A percentile compares a stretch with the other conserved stretches of the same genome.
phyloP scores from a whole-genome alignment of 2,888 invertebrate species.

The Caenorhabditis sp. region DNA sequence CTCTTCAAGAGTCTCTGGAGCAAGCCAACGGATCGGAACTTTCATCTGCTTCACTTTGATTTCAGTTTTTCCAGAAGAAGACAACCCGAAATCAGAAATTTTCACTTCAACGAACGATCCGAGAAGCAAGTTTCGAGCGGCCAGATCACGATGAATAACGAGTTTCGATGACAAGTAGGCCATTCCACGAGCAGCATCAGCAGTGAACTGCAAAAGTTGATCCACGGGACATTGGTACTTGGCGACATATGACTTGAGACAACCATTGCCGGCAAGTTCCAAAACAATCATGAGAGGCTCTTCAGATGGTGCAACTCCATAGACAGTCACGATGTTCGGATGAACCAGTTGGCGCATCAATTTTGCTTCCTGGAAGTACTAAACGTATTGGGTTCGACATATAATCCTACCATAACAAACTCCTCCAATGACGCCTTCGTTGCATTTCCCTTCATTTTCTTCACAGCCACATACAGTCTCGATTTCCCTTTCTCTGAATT shows the following conservation, averaged over 20 bases:
- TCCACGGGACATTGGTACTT: slow-evolving; percentile 38
- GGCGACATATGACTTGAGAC: slow-evolving; percentile 58
- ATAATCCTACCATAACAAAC: slow-evolving; percentile 57
- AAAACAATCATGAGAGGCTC: slow-evolving; percentile 70
- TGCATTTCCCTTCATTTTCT: slow-evolving; percentile 67
- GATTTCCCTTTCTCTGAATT: slow-evolving; percentile 11
- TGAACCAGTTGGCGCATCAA: slow-evolving; percentile 63
- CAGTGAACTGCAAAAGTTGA: slow-evolving; percentile 42
- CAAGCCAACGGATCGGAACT: slow-evolving; percentile 75
- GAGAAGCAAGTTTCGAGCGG: slow-evolving; percentile 67
- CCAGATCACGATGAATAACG: slow-evolving; percentile 69
- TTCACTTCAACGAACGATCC: slow-evolving; percentile 56
- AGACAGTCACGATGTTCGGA: slow-evolving; percentile 62
- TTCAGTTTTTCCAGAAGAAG: slow-evolving; percentile 59
- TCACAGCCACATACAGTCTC: slow-evolving; percentile 61
- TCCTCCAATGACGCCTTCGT: slow-evolving; percentile 54
- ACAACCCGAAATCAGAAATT: slow-evolving; percentile 69
- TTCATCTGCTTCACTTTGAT: slow-evolving; percentile 71
- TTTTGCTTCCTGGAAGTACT: slow-evolving; percentile 47
- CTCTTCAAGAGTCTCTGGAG: slow-evolving; percentile 72
- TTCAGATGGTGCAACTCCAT: slow-evolving; percentile 68
- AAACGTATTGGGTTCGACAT: too few relatives aligned
- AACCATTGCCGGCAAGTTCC: slow-evolving; percentile 69
- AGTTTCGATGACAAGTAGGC: slow-evolving; percentile 55
- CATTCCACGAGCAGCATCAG: slow-evolving; percentile 61